Percentiles rank a stretch among this genome's conserved stretches.
These are phyloP conservation scores for Arenaria interpres DNA, from an alignment of 2,113 vertebrate species.

Conservation along the genomic window DNA sequence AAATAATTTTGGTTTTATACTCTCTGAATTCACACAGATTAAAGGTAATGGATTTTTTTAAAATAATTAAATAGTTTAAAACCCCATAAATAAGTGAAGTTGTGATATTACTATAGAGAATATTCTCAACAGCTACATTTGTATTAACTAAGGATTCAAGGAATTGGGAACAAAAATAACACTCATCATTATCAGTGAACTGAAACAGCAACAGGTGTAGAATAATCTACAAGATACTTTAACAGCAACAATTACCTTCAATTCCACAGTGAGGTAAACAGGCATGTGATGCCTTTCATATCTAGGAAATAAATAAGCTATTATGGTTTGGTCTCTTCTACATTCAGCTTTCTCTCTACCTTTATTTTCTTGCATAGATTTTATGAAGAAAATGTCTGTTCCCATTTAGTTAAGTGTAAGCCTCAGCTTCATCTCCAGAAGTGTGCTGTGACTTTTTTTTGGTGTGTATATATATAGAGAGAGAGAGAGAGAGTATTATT, in stretches of 20 bases:
- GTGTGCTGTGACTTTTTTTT: background rate
- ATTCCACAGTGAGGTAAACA: background rate
- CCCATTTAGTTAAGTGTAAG: background rate
- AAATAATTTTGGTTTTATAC: background rate
- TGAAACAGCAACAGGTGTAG: background rate
- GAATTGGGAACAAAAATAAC: background rate
- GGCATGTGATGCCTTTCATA: background rate
- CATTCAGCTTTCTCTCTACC: background rate
- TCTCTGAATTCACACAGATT: background rate
- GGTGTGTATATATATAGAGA: too few relatives aligned
- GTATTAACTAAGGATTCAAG: background rate
- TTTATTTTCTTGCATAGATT: background rate
- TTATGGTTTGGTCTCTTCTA: background rate
- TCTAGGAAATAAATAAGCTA: background rate
- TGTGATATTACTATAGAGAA: background rate
- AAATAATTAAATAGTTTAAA: background rate
- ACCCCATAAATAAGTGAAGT: background rate
- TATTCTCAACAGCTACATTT: background rate
- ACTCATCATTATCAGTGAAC: background rate
- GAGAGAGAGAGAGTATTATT: background rate
- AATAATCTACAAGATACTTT: background rate
- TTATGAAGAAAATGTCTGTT: background rate
- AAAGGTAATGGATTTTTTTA: background rate
- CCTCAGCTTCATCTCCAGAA: background rate
- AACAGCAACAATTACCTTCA: background rate